These are phyloP conservation scores for Dioctria rufipes DNA, from an alignment of 2,888 invertebrate species.

Conservation along the genomic window DNA sequence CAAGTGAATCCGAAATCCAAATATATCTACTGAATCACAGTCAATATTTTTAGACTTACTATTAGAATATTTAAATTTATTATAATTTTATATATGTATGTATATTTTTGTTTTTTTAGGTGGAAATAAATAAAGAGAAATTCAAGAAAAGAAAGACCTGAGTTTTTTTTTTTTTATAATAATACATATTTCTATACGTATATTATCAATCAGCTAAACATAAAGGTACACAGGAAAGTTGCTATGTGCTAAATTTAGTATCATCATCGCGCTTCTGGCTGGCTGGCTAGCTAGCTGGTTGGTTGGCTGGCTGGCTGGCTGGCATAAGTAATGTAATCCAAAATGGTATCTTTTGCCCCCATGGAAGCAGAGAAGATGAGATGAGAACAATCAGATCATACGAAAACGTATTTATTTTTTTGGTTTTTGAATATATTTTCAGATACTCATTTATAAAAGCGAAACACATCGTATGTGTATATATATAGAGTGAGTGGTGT, in stretches of 20 bases:
- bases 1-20: slow-evolving; percentile 15
- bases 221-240: slow-evolving; percentile 11
- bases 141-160: slow-evolving; percentile 11
- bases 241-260: slow-evolving; percentile 40
- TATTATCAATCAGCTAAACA: neutral
- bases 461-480: neutral
- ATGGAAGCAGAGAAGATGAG: slow-evolving; percentile 30
- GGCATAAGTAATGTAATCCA: slow-evolving; percentile 38
- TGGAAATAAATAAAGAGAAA: slow-evolving; percentile 21
- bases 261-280: neutral
- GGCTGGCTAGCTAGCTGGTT: too few relatives aligned
- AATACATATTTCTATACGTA: slow-evolving; percentile 31
- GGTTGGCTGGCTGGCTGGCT: too few relatives aligned
- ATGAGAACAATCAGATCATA: slow-evolving; percentile 38
- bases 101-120: slow-evolving; percentile 10
- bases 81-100: slow-evolving; percentile 26
- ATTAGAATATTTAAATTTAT: neutral
- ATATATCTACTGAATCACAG: slow-evolving; percentile 47
- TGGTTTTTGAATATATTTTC: slow-evolving; percentile 23
- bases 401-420: neutral
- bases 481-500: neutral
- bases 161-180: slow-evolving; percentile 21
- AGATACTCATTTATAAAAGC: neutral
- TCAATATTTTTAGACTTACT: slow-evolving; percentile 35
- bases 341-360: slow-evolving; percentile 20